A percentile compares a stretch with the other conserved stretches of the same genome.
These are phyloP conservation scores for Antheraea mylitta DNA, from an alignment of 1,140 invertebrate genomes.

Conservation along the genomic window DNA sequence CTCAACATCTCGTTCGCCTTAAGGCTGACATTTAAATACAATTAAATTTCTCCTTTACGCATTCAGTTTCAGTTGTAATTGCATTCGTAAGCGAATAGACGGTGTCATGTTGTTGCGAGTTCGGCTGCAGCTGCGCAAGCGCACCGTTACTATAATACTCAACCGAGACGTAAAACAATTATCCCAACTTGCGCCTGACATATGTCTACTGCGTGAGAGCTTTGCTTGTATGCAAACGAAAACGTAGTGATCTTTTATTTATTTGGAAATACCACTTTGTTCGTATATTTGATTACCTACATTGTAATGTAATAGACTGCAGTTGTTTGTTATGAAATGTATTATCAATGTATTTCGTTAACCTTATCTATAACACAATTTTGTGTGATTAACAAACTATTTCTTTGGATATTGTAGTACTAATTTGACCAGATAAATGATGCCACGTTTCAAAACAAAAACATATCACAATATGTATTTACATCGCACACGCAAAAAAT, in stretches of 20 bases:
- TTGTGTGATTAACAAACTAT: too few species aligned
- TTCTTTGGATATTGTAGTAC: too few species aligned
- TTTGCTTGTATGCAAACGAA: constrained; percentile 19
- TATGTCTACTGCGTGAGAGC: constrained; percentile 13
- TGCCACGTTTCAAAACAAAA: too few species aligned
- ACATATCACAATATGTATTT: background rate
- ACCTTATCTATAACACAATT: too few species aligned
- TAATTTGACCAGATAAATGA: too few species aligned
- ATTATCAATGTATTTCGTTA: too few species aligned
- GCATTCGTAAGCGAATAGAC: background rate
- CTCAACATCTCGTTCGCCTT: background rate
- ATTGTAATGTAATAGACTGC: background rate
- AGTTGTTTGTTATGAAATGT: too few species aligned
- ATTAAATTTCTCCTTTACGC: constrained; percentile 1
- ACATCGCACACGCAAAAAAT: background rate
- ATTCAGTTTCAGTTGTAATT: constrained; percentile 4
- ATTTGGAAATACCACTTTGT: background rate
- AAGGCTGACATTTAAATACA: background rate
- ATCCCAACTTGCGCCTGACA: constrained; percentile 11
- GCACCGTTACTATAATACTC: constrained; percentile 25
- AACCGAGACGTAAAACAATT: constrained; percentile 35
- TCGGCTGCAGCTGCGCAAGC: constrained; percentile 13
- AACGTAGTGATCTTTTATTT: constrained; percentile 19
- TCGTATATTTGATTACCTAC: background rate
- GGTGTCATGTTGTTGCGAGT: background rate